These are phyloP conservation scores for Chirona hameri DNA, from an alignment of 2,888 invertebrate species.

Conservation along the genomic window DNA sequence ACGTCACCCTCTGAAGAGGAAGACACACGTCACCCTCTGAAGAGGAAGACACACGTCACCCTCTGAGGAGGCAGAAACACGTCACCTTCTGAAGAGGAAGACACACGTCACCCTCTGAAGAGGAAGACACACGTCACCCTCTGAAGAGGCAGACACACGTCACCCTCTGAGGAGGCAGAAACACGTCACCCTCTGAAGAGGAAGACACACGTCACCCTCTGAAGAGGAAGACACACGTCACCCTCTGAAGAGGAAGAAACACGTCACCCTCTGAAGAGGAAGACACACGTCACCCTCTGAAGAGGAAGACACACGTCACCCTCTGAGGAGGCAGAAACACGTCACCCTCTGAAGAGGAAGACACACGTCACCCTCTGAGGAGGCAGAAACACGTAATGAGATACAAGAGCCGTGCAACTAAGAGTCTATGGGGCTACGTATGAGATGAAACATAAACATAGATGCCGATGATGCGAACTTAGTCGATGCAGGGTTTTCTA, in stretches of 20 bases:
- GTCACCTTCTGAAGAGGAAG: slow-evolving; percentile 65
- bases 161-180: slow-evolving; percentile 59
- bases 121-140: no score
- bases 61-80: slow-evolving; percentile 55
- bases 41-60: slow-evolving; percentile 58
- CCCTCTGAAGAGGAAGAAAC: no score
- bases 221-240: slow-evolving; percentile 49
- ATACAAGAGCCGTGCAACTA: no score
- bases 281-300: slow-evolving; percentile 58
- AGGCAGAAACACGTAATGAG: no score
- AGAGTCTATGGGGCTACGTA: no score
- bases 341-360: slow-evolving; percentile 65
- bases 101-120: background rate
- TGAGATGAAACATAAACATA: no score
- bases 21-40: slow-evolving; percentile 58
- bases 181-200: slow-evolving; percentile 62
- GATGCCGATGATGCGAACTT: no score
- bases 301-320: slow-evolving; percentile 58
- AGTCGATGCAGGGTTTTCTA: no score
- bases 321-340: slow-evolving; percentile 55
- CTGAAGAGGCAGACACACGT: slow-evolving; percentile 54
- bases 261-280: slow-evolving; percentile 63
- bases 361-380: background rate
- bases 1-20: slow-evolving; percentile 63
- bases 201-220: slow-evolving; percentile 59